Percentiles rank a stretch among this genome's conserved stretches.
Conservation (phyloP, 2,113 vertebrate species). For the Okapia johnstoni region DNA sequence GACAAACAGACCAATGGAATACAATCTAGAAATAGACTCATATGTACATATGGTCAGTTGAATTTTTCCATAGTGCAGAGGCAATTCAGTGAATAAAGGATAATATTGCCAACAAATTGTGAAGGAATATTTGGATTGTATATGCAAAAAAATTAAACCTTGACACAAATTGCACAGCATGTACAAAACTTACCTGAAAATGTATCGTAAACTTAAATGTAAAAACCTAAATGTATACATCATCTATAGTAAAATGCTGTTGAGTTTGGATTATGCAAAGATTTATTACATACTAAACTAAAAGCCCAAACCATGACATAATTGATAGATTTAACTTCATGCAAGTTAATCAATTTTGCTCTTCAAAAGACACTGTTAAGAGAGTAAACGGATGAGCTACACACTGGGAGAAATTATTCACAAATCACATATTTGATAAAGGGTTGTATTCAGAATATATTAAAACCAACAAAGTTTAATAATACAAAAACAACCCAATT, state of each 20-base stretch:
- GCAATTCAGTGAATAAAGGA: background rate
- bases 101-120: background rate
- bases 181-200: background rate
- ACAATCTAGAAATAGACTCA: background rate
- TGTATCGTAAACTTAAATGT: background rate
- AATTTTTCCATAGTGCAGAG: background rate
- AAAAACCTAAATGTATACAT: background rate
- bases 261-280: background rate
- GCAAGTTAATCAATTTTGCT: background rate
- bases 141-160: background rate
- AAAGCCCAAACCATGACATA: background rate
- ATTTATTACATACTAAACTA: background rate
- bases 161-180: background rate
- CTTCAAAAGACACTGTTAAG: background rate
- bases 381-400: background rate
- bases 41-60: background rate
- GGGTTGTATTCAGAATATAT: background rate
- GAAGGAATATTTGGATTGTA: background rate
- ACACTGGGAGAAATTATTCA: background rate
- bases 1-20: background rate
- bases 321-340: background rate
- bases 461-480: background rate
- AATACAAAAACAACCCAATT: background rate
- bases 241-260: background rate
- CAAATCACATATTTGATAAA: background rate